phyloP scores from a whole-genome alignment of 1,140 invertebrate species.

The Belonocnema kinseyi region DNA sequence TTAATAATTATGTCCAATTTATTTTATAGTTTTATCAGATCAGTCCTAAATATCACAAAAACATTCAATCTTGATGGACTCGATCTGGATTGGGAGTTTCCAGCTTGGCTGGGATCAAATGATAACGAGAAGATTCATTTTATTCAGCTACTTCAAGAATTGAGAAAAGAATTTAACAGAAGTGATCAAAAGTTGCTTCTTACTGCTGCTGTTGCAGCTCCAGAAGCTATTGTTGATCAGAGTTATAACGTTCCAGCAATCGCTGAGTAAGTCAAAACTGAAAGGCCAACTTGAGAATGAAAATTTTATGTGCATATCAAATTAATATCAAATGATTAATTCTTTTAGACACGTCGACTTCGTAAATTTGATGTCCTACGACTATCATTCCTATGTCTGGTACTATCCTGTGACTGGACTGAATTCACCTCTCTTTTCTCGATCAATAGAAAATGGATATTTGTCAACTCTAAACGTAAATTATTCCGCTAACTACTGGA shows the following conservation, averaged over 20 bases:
- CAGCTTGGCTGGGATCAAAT: slow-evolving; percentile 70
- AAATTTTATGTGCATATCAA: neutral
- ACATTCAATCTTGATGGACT: slow-evolving; percentile 85
- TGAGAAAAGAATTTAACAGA: slow-evolving; percentile 79
- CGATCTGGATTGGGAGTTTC: slow-evolving; percentile 94
- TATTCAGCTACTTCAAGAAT: slow-evolving; percentile 82
- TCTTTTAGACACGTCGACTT: slow-evolving; percentile 84
- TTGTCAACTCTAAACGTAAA: slow-evolving; percentile 87
- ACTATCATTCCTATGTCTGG: slow-evolving; percentile 87
- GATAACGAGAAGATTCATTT: slow-evolving; percentile 82
- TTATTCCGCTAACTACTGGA: slow-evolving; percentile 89
- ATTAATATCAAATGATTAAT: neutral
- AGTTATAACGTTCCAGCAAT: slow-evolving; percentile 87
- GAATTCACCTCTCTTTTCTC: slow-evolving; percentile 86
- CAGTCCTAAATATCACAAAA: slow-evolving; percentile 79
- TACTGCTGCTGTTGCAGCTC: slow-evolving; percentile 86
- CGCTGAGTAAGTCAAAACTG: slow-evolving; percentile 78
- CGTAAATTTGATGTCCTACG: slow-evolving; percentile 93
- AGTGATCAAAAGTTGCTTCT: slow-evolving; percentile 79
- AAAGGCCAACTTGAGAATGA: neutral
- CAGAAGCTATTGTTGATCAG: slow-evolving; percentile 82
- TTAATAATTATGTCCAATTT: neutral
- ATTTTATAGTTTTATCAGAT: slow-evolving; percentile 80
- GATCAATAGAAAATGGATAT: slow-evolving; percentile 79
- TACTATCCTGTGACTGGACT: slow-evolving; percentile 88